These are phyloP conservation scores for Climacteris rufus DNA, from an alignment of 2,113 vertebrate genomes.

Conservation along the genomic window DNA sequence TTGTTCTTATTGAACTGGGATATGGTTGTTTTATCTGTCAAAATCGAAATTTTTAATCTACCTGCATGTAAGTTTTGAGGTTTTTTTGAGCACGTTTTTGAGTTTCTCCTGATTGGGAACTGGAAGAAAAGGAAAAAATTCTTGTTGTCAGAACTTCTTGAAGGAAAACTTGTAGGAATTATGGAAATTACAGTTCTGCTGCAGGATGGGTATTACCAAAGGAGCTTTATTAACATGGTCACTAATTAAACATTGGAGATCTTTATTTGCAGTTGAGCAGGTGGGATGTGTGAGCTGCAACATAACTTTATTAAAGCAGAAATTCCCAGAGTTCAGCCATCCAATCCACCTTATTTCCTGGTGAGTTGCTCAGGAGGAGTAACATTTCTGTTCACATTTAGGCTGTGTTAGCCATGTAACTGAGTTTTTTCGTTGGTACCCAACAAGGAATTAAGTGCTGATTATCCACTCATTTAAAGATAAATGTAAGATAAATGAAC, in stretches of 20 bases:
- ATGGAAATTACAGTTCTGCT: background rate
- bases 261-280: background rate
- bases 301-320: background rate
- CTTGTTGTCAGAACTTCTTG: background rate
- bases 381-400: background rate
- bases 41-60: background rate
- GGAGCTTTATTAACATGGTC: background rate
- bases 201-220: background rate
- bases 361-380: background rate
- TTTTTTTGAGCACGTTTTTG: accelerated
- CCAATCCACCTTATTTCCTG: accelerated
- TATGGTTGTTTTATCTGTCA: background rate
- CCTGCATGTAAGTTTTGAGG: accelerated
- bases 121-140: background rate
- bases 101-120: background rate
- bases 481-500: background rate
- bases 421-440: background rate
- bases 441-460: background rate
- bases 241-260: background rate
- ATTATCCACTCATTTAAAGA: background rate
- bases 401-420: background rate
- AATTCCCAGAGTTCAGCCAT: background rate
- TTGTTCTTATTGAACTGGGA: background rate
- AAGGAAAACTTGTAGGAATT: background rate
- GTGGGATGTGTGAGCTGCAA: background rate